A percentile compares a stretch with the other conserved stretches of the same genome.
phyloP scores from a whole-genome alignment of 2,113 vertebrate genomes.

The Phylloscopus trochiloides region DNA sequence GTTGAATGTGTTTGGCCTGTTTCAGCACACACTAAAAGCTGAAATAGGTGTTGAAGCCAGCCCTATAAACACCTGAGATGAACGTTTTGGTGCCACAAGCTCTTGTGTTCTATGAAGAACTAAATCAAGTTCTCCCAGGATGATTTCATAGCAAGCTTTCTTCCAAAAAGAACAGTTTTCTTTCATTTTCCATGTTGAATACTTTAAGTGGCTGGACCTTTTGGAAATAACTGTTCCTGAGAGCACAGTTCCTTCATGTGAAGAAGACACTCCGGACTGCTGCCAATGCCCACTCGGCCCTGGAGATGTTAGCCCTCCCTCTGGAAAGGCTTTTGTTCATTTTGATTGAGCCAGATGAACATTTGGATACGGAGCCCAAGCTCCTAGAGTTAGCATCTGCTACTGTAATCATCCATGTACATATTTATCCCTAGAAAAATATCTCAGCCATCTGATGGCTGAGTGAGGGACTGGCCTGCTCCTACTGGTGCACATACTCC shows the following conservation, averaged over 20 bases:
- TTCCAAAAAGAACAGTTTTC: background rate
- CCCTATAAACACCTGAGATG: background rate
- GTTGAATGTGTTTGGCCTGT: background rate
- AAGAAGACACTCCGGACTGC: background rate
- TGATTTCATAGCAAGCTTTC: background rate
- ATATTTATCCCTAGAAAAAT: slow-evolving; percentile 39
- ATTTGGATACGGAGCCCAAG: background rate
- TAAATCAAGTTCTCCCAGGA: background rate
- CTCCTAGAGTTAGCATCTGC: slow-evolving; percentile 39
- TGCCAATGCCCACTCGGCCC: background rate
- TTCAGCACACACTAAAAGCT: background rate
- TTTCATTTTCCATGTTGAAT: background rate
- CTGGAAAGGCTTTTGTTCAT: background rate
- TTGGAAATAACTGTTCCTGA: background rate
- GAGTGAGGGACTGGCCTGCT: slow-evolving; percentile 1
- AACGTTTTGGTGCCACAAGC: background rate
- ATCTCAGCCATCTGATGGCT: slow-evolving; percentile 15
- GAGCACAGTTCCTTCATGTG: background rate
- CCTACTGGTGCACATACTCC: background rate
- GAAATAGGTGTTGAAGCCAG: background rate
- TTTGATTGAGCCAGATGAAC: slow-evolving; percentile 13
- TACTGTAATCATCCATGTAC: slow-evolving; percentile 3
- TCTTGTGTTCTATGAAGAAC: background rate
- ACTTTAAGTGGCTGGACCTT: background rate
- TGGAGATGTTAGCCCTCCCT: background rate